These are phyloP conservation scores for Vidua chalybeata DNA, from an alignment of 2,113 vertebrate genomes.

Conservation along the genomic window DNA sequence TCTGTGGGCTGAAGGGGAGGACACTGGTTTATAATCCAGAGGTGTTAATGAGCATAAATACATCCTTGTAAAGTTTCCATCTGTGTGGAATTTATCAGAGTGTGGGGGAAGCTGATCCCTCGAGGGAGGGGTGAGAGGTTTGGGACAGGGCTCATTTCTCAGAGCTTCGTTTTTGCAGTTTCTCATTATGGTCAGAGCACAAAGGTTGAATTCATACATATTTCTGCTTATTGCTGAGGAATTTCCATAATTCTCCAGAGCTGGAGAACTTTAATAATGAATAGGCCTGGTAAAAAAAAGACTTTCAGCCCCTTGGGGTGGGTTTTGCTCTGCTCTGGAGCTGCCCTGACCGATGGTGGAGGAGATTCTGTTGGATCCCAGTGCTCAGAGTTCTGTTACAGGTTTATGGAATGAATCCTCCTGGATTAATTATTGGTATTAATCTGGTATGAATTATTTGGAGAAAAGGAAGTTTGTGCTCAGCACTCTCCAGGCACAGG, in stretches of 20 bases:
- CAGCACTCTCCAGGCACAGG: not conserved
- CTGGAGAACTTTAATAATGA: not conserved
- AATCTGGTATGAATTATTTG: not conserved
- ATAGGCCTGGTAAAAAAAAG: not conserved
- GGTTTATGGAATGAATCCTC: not conserved
- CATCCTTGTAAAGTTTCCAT: not conserved
- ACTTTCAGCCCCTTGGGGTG: not conserved
- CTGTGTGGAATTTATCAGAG: not conserved
- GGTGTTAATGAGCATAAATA: not conserved
- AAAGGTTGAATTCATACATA: not conserved
- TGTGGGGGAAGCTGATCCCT: not conserved
- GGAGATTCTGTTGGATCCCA: not conserved
- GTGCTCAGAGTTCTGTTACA: not conserved
- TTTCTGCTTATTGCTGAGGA: not conserved
- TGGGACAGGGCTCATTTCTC: not conserved
- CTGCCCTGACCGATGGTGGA: accelerated
- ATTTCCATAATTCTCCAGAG: not conserved
- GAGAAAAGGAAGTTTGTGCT: not conserved
- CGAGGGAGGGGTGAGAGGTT: not conserved
- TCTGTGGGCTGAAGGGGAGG: not conserved
- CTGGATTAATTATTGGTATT: not conserved
- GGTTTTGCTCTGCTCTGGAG: not conserved
- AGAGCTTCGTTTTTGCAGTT: not conserved
- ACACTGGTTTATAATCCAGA: not conserved
- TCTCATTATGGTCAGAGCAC: not conserved